A percentile compares a stretch with the other conserved stretches of the same genome.
Evolutionary conservation across 2,888 invertebrate species (phyloP).

Genomic region (Pristionchus arcanus): DNA sequence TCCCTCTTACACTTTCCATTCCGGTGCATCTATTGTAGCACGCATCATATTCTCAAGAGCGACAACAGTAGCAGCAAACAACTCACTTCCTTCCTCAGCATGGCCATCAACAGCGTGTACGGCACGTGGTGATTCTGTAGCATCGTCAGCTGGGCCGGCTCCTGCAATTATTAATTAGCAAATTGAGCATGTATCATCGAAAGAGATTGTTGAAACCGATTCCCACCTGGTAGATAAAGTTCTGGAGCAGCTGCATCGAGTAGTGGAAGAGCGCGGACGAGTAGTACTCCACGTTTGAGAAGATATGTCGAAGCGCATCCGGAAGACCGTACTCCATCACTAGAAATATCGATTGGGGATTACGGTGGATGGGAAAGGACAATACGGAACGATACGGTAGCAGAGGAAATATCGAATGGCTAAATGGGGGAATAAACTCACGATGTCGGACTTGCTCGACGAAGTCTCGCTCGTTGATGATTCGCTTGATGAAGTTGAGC

Average conservation of each 20-base stretch:
- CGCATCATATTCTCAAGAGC: too few relatives aligned
- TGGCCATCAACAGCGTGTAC: slow-evolving; percentile 89
- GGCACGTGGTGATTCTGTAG: slow-evolving; percentile 91
- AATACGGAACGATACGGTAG: neutral
- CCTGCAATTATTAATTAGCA: slow-evolving; percentile 77
- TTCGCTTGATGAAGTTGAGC: slow-evolving; percentile 91
- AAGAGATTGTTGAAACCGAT: slow-evolving; percentile 60
- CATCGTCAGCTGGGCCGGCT: slow-evolving; percentile 89
- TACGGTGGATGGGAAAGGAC: neutral
- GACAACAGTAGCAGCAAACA: neutral
- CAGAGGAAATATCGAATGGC: neutral
- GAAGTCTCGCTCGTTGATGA: slow-evolving; percentile 83
- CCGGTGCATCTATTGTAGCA: too few relatives aligned
- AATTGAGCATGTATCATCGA: neutral
- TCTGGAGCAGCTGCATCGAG: slow-evolving; percentile 81
- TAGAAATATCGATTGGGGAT: slow-evolving; percentile 68
- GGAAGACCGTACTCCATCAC: slow-evolving; percentile 91
- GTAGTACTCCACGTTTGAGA: slow-evolving; percentile 92
- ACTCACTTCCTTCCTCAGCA: slow-evolving; percentile 88
- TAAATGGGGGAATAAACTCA: slow-evolving; percentile 57
- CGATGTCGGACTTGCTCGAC: slow-evolving; percentile 71
- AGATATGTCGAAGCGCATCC: slow-evolving; percentile 87
- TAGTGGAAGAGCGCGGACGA: slow-evolving; percentile 88
- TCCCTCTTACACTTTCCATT: too few relatives aligned
- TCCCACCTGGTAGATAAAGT: slow-evolving; percentile 84